These are phyloP conservation scores for Alfaro cultratus DNA, from an alignment of 2,797 vertebrate species.

Conservation along the genomic window DNA sequence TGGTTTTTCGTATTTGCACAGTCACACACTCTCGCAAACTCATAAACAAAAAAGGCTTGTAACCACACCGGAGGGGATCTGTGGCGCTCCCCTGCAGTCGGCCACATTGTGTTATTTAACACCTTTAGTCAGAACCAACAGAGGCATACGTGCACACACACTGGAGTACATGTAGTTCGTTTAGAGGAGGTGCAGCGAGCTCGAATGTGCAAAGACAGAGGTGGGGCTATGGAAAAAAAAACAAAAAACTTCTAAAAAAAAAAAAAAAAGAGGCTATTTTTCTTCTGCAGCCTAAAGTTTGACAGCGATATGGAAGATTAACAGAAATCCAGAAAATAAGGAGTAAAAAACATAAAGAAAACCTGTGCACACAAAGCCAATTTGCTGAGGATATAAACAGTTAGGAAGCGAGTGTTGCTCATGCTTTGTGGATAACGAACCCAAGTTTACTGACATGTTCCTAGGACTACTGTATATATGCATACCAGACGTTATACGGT, in stretches of 20 bases:
- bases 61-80: conserved; percentile 78
- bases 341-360: conserved; percentile 49
- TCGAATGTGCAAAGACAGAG: conserved; percentile 46
- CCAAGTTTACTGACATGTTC: conserved; percentile 85
- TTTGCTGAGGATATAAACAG: conserved; percentile 79
- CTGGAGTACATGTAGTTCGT: conserved; percentile 44
- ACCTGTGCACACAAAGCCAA: conserved; percentile 72
- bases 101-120: conserved; percentile 69
- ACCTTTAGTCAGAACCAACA: conserved; percentile 62
- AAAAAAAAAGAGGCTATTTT: conserved; percentile 22
- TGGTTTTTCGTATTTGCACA: conserved; percentile 78
- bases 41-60: conserved; percentile 78
- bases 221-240: conserved; percentile 59
- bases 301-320: conserved; percentile 60
- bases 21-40: conserved; percentile 54
- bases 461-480: conserved; percentile 88
- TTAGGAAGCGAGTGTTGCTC: conserved; percentile 84
- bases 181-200: conserved; percentile 52
- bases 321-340: conserved; percentile 54
- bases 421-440: conserved; percentile 86
- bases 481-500: conserved; percentile 84
- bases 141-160: conserved; percentile 35
- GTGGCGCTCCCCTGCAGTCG: conserved; percentile 59
- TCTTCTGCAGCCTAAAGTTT: conserved; percentile 16
- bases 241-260: conserved; percentile 56